Conservation (phyloP, 2,797 vertebrate genomes). For the Pterois miles region DNA sequence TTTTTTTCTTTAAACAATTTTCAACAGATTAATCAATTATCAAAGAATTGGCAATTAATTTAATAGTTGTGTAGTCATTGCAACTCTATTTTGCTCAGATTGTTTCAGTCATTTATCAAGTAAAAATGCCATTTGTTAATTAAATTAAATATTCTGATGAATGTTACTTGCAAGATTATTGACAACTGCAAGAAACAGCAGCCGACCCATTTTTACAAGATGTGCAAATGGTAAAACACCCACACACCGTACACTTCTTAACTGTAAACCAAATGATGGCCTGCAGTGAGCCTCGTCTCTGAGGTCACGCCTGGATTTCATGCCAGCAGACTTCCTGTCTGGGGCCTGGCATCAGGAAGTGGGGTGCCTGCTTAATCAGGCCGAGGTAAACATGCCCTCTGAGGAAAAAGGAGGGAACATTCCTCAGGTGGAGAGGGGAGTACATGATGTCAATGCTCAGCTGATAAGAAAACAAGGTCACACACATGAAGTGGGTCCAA, state of each 20-base stretch:
- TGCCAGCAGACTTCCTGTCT: conserved; percentile 67
- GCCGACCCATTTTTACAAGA: neutral
- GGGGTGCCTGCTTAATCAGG: conserved; percentile 64
- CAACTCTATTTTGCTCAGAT: no score
- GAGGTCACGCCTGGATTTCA: conserved; percentile 14
- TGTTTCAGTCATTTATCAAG: no score
- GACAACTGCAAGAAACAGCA: neutral
- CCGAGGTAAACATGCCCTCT: conserved; percentile 58
- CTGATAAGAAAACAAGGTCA: conserved; percentile 25
- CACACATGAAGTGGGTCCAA: neutral
- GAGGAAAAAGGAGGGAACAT: conserved; percentile 69
- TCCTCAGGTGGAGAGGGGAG: conserved; percentile 52
- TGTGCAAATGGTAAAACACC: neutral
- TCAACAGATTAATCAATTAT: no score
- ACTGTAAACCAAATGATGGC: conserved; percentile 8
- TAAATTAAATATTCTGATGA: no score
- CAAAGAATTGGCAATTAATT: no score
- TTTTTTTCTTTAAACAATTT: no score
- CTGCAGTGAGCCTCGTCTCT: neutral
- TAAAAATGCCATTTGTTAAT: no score
- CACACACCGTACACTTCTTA: no score
- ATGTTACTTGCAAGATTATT: no score
- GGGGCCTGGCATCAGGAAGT: conserved; percentile 71
- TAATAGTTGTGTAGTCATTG: no score
- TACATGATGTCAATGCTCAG: conserved; percentile 11